These are phyloP conservation scores for Enteromius afrohamiltoni DNA, from an alignment of 2,797 vertebrate species.

Conservation along the genomic window DNA sequence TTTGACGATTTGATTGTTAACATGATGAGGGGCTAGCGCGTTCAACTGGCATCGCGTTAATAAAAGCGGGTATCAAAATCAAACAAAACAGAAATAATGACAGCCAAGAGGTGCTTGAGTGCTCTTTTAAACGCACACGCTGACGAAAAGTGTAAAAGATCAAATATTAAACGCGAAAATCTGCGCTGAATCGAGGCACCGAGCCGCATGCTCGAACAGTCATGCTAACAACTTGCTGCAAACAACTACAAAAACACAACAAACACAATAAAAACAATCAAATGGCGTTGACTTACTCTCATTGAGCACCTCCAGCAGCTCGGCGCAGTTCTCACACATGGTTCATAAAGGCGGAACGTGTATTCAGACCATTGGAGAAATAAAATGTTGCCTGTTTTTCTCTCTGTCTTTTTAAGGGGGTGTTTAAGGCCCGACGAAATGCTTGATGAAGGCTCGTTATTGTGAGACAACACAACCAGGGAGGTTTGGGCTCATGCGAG, in stretches of 20 bases:
- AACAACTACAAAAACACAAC: slow-evolving; percentile 34
- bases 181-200: slow-evolving; percentile 35
- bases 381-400: slow-evolving; percentile 67
- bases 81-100: neutral
- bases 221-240: slow-evolving; percentile 48
- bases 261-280: slow-evolving; percentile 1
- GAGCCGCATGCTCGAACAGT: slow-evolving; percentile 43
- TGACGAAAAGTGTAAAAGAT: slow-evolving; percentile 28
- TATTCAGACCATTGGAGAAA: slow-evolving; percentile 85
- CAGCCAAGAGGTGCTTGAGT: neutral
- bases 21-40: neutral
- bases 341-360: slow-evolving; percentile 84
- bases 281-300: slow-evolving; percentile 87
- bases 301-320: slow-evolving; percentile 99
- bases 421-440: slow-evolving; percentile 70
- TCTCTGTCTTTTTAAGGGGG: slow-evolving; percentile 58
- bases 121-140: neutral
- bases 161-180: slow-evolving; percentile 11
- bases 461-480: slow-evolving; percentile 49
- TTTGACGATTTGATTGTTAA: neutral
- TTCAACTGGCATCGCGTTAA: neutral
- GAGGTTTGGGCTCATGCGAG: slow-evolving; percentile 49
- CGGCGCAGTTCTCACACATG: slow-evolving; percentile 99
- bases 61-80: neutral
- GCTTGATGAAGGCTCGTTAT: slow-evolving; percentile 71